Percentiles rank a stretch among this genome's conserved stretches.
phyloP scores from a whole-genome alignment of 2,888 invertebrate species.

The Aleiodes leptofemur region DNA sequence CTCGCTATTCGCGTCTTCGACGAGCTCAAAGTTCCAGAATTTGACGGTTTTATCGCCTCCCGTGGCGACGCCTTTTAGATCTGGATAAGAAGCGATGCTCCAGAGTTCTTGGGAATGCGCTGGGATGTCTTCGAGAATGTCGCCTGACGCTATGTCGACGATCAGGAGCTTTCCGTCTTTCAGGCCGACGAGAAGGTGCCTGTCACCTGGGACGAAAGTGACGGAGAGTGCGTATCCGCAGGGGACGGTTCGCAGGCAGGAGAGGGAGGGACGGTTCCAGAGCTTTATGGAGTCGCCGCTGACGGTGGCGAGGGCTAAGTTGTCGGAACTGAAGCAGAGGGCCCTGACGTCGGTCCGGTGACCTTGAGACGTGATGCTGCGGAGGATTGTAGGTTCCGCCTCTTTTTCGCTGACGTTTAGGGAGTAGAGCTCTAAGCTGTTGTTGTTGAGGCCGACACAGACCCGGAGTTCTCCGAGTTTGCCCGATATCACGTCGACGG shows the following conservation, averaged over 20 bases:
- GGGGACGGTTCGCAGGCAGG: slow-evolving; percentile 80
- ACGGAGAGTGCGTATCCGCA: slow-evolving; percentile 84
- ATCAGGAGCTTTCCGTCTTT: slow-evolving; percentile 90
- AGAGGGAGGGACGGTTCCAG: slow-evolving; percentile 87
- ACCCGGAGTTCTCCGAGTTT: slow-evolving; percentile 83
- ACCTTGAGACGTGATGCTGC: slow-evolving; percentile 84
- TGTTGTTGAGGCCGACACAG: slow-evolving; percentile 82
- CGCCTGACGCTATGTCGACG: slow-evolving; percentile 89
- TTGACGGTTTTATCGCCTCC: slow-evolving; percentile 94
- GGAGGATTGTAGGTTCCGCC: slow-evolving; percentile 78
- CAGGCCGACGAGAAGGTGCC: slow-evolving; percentile 91
- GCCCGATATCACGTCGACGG: slow-evolving; percentile 83
- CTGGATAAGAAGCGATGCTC: slow-evolving; percentile 87
- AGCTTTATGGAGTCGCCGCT: slow-evolving; percentile 93
- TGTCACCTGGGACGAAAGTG: slow-evolving; percentile 92
- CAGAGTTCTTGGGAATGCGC: slow-evolving; percentile 90
- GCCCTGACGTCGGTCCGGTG: slow-evolving; percentile 94
- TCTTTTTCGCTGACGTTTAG: slow-evolving; percentile 77
- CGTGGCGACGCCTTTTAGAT: slow-evolving; percentile 87
- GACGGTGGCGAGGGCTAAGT: slow-evolving; percentile 89
- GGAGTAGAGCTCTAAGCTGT: slow-evolving; percentile 84
- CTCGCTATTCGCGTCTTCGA: slow-evolving; percentile 81
- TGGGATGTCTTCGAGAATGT: slow-evolving; percentile 86
- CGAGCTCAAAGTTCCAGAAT: slow-evolving; percentile 95
- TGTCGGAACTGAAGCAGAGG: slow-evolving; percentile 93